Evolutionary conservation across 2,113 vertebrate genomes (phyloP), one percentile per base, ranked within the genome.

Genomic region (Heterochromis multidens): DNA sequence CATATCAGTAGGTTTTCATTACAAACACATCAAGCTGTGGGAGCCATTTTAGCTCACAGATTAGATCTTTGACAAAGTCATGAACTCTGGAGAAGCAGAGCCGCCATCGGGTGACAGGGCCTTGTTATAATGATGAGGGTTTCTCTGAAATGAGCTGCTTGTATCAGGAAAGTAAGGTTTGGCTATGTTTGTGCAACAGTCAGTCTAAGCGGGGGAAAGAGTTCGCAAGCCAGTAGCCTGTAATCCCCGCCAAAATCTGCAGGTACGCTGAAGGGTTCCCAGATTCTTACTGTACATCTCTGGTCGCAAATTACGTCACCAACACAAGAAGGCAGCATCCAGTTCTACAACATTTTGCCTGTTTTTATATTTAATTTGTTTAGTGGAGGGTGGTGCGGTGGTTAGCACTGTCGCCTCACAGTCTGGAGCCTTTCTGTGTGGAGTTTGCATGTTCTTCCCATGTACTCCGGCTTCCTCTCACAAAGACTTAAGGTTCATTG

Each of bases 1-100:
- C 52, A 89, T 62, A 84, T 54, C 58, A 67, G 33, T 85, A 79
- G 83, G 81, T 58, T 85, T 77, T 84, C 37, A 2, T 74, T 52
- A 74, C 17, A 52, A 52, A 49, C 72, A 76, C 65, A 8, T 6
- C 54, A 25, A 84, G 77, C 80, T 82, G 86, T 70, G 63, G 7
- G 21, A 54, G 16, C 14, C 25, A 27, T 46, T 78, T 77, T 59
- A 74, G 56, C 9, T 70, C 19, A 40, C 13, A 12, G 13, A 31
- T 76, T 23, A 65, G n/a, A 63, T 35, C 4, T 62, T 31, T 57
- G 14, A 62, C 29, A 59, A 1, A 3, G 54, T 54, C 29, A n/a
- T 31, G 23, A 61, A 86, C 59, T 74, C 8, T 5, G 3, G 14
- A 79, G 67, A 33, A 62, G 65, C 49, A 72, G 29, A 52, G 52